Percentiles rank a stretch among this genome's conserved stretches.
These are phyloP conservation scores for Eurytoma californica DNA, from an alignment of 2,888 invertebrate species.

Conservation along the genomic window DNA sequence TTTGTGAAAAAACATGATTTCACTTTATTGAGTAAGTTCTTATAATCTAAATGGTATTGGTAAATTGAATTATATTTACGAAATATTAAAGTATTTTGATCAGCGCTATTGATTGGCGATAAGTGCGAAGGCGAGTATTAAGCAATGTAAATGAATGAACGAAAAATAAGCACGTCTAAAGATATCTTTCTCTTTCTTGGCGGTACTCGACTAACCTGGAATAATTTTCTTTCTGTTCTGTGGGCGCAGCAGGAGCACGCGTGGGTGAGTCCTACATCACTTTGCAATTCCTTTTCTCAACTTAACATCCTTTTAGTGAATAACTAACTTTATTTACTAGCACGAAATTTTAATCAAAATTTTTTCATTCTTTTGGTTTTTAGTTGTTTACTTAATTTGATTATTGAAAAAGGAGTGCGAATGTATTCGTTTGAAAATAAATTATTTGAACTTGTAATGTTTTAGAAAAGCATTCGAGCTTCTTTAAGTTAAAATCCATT, in stretches of 20 bases:
- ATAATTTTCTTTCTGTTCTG: conserved; percentile 70
- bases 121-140: neutral
- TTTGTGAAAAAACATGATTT: too few relatives aligned
- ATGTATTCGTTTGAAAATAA: too few relatives aligned
- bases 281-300: conserved; percentile 43
- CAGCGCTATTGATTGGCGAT: neutral
- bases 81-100: neutral
- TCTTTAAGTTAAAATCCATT: neutral
- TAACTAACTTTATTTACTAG: conserved; percentile 19
- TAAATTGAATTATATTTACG: too few relatives aligned
- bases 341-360: conserved; percentile 3
- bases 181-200: conserved; percentile 53
- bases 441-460: too few relatives aligned
- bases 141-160: conserved; percentile 4
- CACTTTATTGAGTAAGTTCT: neutral
- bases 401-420: neutral
- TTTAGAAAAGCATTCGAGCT: conserved; percentile 25
- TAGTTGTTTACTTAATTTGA: neutral
- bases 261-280: conserved; percentile 73
- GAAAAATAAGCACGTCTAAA: conserved; percentile 27
- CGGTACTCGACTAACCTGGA: conserved; percentile 65
- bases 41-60: neutral
- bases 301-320: conserved; percentile 24
- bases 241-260: conserved; percentile 74
- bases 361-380: neutral